These are phyloP conservation scores for Cheilosia soror DNA, from an alignment of 2,888 invertebrate genomes.

Conservation along the genomic window DNA sequence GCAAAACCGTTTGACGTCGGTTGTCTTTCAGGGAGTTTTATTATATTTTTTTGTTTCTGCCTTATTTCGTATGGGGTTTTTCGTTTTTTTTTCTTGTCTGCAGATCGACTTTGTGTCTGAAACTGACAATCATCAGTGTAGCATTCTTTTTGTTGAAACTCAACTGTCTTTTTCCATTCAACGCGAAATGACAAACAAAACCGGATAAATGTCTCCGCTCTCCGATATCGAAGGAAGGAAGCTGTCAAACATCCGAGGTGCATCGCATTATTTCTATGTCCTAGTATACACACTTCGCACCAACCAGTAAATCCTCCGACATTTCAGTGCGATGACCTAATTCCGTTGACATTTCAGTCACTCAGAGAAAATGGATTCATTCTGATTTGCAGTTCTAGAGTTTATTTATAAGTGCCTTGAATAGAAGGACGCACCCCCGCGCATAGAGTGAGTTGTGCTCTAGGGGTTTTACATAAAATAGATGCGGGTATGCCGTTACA, in stretches of 20 bases:
- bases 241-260: constrained; percentile 42
- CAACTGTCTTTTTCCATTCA: neutral
- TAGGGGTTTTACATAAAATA: constrained; percentile 31
- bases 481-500: constrained; percentile 33
- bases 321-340: constrained; percentile 53
- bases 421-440: constrained; percentile 44
- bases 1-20: constrained; percentile 51
- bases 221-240: constrained; percentile 48
- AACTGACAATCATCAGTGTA: constrained; percentile 30
- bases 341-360: constrained; percentile 60
- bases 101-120: constrained; percentile 24
- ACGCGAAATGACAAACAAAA: constrained; percentile 43
- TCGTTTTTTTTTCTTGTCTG: constrained; percentile 27
- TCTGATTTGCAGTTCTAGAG: constrained; percentile 37
- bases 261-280: neutral
- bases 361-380: constrained; percentile 44
- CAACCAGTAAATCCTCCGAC: constrained; percentile 1
- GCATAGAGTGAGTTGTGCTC: constrained; percentile 27
- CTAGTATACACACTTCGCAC: neutral
- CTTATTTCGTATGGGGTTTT: neutral
- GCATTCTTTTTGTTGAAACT: neutral
- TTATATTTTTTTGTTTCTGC: neutral
- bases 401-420: constrained; percentile 46
- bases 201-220: constrained; percentile 59
- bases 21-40: constrained; percentile 32